A percentile compares a stretch with the other conserved stretches of the same genome.
Evolutionary conservation across 1,140 invertebrate genomes (phyloP).

Genomic region (Hyposmocoma kahamanoa): DNA sequence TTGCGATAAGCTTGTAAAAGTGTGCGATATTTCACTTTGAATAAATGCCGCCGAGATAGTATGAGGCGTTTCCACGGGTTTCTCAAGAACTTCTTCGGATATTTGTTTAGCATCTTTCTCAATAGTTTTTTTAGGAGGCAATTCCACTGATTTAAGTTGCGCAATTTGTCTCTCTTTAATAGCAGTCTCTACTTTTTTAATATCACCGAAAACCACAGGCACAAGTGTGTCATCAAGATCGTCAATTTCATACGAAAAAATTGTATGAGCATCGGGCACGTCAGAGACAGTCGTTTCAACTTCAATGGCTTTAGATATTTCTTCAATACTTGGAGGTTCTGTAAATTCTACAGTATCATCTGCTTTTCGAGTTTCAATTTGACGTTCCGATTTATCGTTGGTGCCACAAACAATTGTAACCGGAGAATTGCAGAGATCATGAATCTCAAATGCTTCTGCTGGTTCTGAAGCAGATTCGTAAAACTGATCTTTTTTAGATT

Average conservation of each 20-base stretch:
- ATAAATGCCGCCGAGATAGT: constrained; percentile 35
- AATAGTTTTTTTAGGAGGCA: neutral
- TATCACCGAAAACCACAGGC: constrained; percentile 32
- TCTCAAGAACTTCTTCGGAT: too few species aligned
- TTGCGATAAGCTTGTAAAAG: neutral
- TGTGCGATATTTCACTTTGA: constrained; percentile 18
- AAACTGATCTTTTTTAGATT: neutral
- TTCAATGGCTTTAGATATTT: neutral
- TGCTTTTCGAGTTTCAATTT: neutral
- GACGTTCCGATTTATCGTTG: too few species aligned
- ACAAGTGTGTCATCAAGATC: constrained; percentile 17
- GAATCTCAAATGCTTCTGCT: constrained; percentile 24
- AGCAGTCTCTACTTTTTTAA: constrained; percentile 25
- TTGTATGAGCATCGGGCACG: constrained; percentile 11
- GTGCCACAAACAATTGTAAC: constrained; percentile 21
- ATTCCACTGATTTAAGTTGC: neutral
- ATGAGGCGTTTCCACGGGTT: too few species aligned
- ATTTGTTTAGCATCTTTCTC: too few species aligned
- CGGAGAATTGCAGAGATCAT: constrained; percentile 24
- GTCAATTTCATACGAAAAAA: constrained; percentile 10
- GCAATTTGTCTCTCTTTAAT: neutral
- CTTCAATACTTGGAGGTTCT: constrained; percentile 15
- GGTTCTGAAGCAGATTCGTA: constrained; percentile 12
- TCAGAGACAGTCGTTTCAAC: too few species aligned
- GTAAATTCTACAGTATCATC: neutral